phyloP scores from a whole-genome alignment of 2,888 invertebrate species.

The Biston betularia region DNA sequence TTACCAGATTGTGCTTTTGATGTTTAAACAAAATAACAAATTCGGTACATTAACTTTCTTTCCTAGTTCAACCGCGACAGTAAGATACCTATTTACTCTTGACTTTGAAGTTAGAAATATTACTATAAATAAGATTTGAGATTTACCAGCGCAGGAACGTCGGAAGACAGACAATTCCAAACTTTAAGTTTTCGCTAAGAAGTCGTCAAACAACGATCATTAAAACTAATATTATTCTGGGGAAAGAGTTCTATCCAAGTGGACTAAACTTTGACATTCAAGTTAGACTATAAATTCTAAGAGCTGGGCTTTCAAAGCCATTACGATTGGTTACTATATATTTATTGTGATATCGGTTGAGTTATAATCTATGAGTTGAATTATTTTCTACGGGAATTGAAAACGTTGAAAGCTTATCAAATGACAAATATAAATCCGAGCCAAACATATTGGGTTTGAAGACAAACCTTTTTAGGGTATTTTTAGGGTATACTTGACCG shows the following conservation, averaged over 20 bases:
- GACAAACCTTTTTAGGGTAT: constrained; percentile 30
- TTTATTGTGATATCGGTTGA: background rate
- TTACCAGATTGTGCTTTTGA: constrained; percentile 42
- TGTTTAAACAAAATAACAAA: constrained; percentile 37
- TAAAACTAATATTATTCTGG: constrained; percentile 47
- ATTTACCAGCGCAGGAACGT: constrained; percentile 33
- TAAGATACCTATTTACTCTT: constrained; percentile 16
- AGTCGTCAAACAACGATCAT: constrained; percentile 47
- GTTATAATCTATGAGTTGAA: too few relatives aligned
- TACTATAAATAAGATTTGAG: constrained; percentile 29
- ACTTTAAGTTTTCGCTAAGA: constrained; percentile 40
- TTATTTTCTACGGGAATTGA: background rate
- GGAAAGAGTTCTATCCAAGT: constrained; percentile 41
- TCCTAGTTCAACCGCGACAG: constrained; percentile 4
- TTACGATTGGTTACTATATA: constrained; percentile 10
- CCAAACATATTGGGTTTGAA: constrained; percentile 13
- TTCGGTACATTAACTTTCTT: constrained; percentile 19
- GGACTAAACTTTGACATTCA: constrained; percentile 43
- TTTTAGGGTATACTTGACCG: constrained; percentile 33
- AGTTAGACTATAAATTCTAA: constrained; percentile 39
- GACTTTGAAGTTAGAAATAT: constrained; percentile 21
- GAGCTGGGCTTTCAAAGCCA: constrained; percentile 30
- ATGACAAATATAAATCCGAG: background rate
- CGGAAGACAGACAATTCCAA: constrained; percentile 37
- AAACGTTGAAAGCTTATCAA: background rate